These are phyloP conservation scores for Ophioninae sp. DNA, from an alignment of 2,888 invertebrate genomes.

Conservation along the genomic window DNA sequence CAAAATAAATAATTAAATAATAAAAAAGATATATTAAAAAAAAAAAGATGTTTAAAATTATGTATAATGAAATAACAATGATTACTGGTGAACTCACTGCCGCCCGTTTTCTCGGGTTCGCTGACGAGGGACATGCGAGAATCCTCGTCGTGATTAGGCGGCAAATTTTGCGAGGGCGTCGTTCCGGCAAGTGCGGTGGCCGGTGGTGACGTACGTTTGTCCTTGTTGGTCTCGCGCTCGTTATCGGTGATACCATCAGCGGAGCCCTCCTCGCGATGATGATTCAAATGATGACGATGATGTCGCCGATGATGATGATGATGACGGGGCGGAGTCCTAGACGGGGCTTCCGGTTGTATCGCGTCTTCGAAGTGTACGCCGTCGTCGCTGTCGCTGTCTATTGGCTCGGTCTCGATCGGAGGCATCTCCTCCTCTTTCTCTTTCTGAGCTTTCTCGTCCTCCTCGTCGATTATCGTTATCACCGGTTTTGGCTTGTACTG, in stretches of 20 bases:
- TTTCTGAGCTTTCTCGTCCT: slow-evolving; percentile 79
- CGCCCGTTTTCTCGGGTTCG: slow-evolving; percentile 78
- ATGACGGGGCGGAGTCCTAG: slow-evolving; percentile 77
- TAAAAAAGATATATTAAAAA: no score
- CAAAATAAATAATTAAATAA: no score
- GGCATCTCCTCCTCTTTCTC: slow-evolving; percentile 82
- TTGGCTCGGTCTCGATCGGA: slow-evolving; percentile 87
- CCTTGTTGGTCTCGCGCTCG: slow-evolving; percentile 73
- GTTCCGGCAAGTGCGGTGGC: slow-evolving; percentile 56
- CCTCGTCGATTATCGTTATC: slow-evolving; percentile 83
- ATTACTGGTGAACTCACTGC: slow-evolving; percentile 70
- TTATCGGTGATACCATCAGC: slow-evolving; percentile 70
- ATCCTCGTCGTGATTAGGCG: slow-evolving; percentile 76
- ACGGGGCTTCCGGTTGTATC: slow-evolving; percentile 74
- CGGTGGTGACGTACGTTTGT: slow-evolving; percentile 72
- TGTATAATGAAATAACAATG: slow-evolving; percentile 7
- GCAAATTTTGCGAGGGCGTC: slow-evolving; percentile 74
- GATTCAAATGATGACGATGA: slow-evolving; percentile 79
- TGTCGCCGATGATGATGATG: slow-evolving; percentile 79
- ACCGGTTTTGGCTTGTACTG: slow-evolving; percentile 92
- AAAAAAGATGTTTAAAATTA: not conserved
- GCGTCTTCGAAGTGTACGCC: slow-evolving; percentile 78
- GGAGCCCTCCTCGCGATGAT: slow-evolving; percentile 77
- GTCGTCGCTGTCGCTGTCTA: slow-evolving; percentile 85
- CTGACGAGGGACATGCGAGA: slow-evolving; percentile 79